Percentiles rank a stretch among this genome's conserved stretches.
These are phyloP conservation scores for Pyrrhosoma nymphula DNA, from an alignment of 2,888 invertebrate species.

Conservation along the genomic window DNA sequence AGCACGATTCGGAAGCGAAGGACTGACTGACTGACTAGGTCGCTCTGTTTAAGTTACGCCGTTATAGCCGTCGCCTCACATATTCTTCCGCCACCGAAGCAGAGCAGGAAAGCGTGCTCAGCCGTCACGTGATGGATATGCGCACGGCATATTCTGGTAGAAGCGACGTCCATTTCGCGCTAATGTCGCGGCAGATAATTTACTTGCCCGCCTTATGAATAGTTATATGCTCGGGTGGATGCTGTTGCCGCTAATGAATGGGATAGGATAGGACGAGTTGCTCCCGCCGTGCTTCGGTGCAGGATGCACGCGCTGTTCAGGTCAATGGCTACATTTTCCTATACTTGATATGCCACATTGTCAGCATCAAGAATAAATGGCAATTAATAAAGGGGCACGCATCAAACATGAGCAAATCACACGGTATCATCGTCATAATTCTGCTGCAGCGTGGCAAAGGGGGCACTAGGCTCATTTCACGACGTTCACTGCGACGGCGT, in stretches of 20 bases:
- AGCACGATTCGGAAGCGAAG: not conserved
- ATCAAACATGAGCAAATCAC: not conserved
- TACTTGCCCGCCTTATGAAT: not conserved
- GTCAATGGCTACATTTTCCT: not conserved
- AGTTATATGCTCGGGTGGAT: not conserved
- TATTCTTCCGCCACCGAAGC: not conserved
- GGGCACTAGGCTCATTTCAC: no score
- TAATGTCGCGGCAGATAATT: constrained; percentile 15
- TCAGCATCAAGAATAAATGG: not conserved
- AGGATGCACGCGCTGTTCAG: not conserved
- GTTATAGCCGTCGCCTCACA: not conserved
- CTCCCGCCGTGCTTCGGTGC: not conserved
- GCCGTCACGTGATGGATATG: not conserved
- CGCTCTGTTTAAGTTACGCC: not conserved
- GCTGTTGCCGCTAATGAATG: not conserved
- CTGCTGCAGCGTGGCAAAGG: no score
- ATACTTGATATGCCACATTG: not conserved
- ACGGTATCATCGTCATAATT: not conserved
- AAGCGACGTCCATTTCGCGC: constrained; percentile 8
- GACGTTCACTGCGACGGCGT: no score
- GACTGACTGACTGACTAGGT: not conserved
- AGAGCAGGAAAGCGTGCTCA: not conserved
- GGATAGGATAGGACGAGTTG: not conserved
- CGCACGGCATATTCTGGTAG: not conserved
- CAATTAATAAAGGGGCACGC: not conserved